These are phyloP conservation scores for Sorex maritimensis DNA, from an alignment of 2,797 vertebrate genomes.

Conservation along the genomic window DNA sequence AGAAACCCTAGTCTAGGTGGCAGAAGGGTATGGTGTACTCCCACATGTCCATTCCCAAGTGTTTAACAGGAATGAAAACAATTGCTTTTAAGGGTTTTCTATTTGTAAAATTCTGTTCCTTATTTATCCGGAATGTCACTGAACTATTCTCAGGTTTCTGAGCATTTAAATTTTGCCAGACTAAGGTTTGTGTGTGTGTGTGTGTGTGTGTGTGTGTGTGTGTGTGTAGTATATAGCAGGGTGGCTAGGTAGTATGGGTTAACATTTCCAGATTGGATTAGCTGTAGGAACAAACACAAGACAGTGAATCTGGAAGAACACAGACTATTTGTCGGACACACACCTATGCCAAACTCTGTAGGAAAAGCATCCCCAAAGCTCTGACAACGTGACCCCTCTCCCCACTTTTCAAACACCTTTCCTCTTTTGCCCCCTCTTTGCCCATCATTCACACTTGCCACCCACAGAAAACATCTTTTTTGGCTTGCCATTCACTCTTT, in stretches of 20 bases:
- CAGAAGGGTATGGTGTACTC: background rate
- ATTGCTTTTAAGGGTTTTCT: constrained; percentile 22
- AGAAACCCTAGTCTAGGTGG: background rate
- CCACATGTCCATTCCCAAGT: background rate
- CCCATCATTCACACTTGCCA: constrained; percentile 34
- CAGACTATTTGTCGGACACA: constrained; percentile 6
- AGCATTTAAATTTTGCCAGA: constrained; percentile 48
- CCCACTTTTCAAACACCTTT: background rate
- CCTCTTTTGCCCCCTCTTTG: background rate
- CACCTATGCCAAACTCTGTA: background rate
- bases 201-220: background rate
- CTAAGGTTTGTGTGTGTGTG: background rate
- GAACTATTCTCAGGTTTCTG: constrained; percentile 60
- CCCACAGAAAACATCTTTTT: constrained; percentile 65
- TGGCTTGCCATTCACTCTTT: constrained; percentile 61
- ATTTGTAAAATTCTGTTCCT: constrained; percentile 32
- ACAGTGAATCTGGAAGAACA: constrained; percentile 45
- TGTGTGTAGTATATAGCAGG: background rate
- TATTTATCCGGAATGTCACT: background rate
- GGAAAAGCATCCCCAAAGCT: background rate
- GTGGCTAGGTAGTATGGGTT: background rate
- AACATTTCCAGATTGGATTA: background rate
- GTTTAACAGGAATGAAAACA: background rate
- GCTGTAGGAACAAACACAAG: constrained; percentile 49
- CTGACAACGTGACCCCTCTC: constrained; percentile 30